phyloP scores from a whole-genome alignment of 2,888 invertebrate genomes.

The Metopia argyrocephala region DNA sequence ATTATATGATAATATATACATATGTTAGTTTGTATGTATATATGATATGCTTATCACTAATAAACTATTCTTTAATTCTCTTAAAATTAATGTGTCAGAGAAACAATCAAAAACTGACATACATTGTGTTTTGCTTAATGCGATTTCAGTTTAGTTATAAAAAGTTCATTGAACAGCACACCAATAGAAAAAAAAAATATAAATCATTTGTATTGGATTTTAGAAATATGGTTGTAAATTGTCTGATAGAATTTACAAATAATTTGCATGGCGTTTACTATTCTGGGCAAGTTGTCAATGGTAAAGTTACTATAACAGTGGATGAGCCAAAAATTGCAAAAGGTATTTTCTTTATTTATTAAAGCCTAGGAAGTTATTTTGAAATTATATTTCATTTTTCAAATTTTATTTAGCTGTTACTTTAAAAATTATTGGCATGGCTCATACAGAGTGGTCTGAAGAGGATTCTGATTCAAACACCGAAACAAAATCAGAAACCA shows the following conservation, averaged over 20 bases:
- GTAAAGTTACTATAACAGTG: slow-evolving; percentile 45
- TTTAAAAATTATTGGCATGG: slow-evolving; percentile 56
- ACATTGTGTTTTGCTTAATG: too few species aligned
- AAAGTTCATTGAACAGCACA: background rate
- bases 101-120: background rate
- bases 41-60: background rate
- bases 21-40: too few species aligned
- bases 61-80: background rate
- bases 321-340: slow-evolving; percentile 44
- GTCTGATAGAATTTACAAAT: slow-evolving; percentile 56
- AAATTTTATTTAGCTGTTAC: slow-evolving; percentile 31
- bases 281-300: slow-evolving; percentile 47
- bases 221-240: slow-evolving; percentile 41
- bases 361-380: slow-evolving; percentile 59
- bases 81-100: background rate
- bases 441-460: slow-evolving; percentile 48
- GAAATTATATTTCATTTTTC: slow-evolving; percentile 53
- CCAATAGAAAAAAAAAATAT: background rate
- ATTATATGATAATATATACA: background rate
- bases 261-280: slow-evolving; percentile 35
- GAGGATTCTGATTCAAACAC: background rate
- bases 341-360: slow-evolving; percentile 21
- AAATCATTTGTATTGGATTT: background rate
- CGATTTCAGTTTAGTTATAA: background rate
- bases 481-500: background rate